Base-by-base conservation (phyloP, 2,113 vertebrate genomes). In the Odocoileus hemionus region DNA sequence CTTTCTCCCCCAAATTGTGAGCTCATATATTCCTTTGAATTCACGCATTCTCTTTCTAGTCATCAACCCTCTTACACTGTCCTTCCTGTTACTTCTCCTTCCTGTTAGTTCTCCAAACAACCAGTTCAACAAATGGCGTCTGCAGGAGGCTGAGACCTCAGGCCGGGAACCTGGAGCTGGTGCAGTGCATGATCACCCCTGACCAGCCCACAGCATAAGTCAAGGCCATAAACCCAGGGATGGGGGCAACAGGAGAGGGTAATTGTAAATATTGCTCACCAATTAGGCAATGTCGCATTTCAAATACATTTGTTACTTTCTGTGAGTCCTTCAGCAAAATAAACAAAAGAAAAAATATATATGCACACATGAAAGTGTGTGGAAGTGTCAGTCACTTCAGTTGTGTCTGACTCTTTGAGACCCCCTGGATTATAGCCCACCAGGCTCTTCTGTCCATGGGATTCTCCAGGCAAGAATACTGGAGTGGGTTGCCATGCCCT, bases 51-150 rank as follows among this genome's bases (percentile, higher is more conserved):
- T 92, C 58, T 64, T 91, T 89, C 83, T 64, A 93, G 58, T 74
- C 85, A 92, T 93, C 93, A 91, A 95, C 39, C 74, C 93, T 78
- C 60, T 67, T 67, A 67, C 7, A n/a, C 16, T 93, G 82, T 76
- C 54, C 58, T 95, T 54, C 30, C 64, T 30, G 0, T 61, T 87
- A 61, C 45, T 91, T 96, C 52, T 78, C 39, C 57, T 86, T 93
- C 39, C 39, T 39, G 39, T 39, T 39, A 39, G 3, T 39, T 39
- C 39, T 52, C 89, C 91, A 96, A 74, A 70, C 50, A 14, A 55
- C 60, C 6, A n/a, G 2, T 36, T 80, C 13, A 36, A 45, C 50
- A 85, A 83, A 85, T 5, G 54, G 23, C n/a, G 0, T 80, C 28
- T 67, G 54, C 15, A 26, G 43, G 10, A 43, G 5, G 6, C 50